Base-by-base conservation (phyloP, 1,140 invertebrate species). In the Drosophila sproati region DNA sequence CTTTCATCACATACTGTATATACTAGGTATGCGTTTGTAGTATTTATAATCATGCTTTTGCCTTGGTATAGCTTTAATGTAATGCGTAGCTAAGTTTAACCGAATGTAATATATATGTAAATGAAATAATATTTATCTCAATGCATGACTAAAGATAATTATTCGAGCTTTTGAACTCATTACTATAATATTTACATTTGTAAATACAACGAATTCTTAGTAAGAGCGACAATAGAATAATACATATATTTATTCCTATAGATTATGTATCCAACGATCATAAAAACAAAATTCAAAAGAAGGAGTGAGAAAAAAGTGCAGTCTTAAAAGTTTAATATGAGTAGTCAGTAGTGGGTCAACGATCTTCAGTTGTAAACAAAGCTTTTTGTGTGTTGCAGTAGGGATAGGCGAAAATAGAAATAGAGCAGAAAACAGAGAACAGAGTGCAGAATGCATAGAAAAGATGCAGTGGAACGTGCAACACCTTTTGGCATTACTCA, bases 401-500 rank as follows among this genome's bases (percentile, higher is more conserved):
- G 20, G 20, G 20, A 20, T 20, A 20, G 20, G 20, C 20, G 20
- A 20, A 20, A 20, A 20, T 20, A 20, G 20, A 45, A 12, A 35
- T 28, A 2, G 45, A n/a, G n/a, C 2, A 20, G 50, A 56, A 56
- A 51, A 7, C 28, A 52, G 7, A 48, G 2, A 59, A 37, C 12
- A 10, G 29, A 50, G 43, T 59, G 52, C 31, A 63, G 41, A 39
- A 41, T 43, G 35, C 39, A 47, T 5, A 62, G 43, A 64, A 28
- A 35, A 8, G 20, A 51, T 35, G 29, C 29, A 56, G 41, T 59
- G 12, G 57, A 50, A 55, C 31, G 20, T 20, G 20, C 20, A 37
- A 39, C 3, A 32, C 12, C 7, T 54, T 51, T 34, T 50, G 31
- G 29, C 77, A 48, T 7, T 63, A 54, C 85, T 89, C 69, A 89